These are phyloP conservation scores for Gymnothorax javanicus DNA, from an alignment of 2,797 vertebrate genomes.

Conservation along the genomic window DNA sequence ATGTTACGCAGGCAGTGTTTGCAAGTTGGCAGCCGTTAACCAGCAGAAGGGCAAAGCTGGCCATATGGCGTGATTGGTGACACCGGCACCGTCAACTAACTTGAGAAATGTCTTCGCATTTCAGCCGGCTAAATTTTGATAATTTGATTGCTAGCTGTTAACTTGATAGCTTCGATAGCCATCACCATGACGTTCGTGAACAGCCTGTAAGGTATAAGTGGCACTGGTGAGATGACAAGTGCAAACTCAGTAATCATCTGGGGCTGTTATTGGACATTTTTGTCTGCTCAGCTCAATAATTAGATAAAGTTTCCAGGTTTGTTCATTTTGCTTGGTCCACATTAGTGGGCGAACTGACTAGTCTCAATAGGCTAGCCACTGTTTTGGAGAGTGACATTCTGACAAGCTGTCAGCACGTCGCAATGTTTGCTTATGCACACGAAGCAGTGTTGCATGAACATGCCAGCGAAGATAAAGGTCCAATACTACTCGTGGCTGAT, in stretches of 20 bases:
- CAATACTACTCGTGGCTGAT: too few relatives aligned
- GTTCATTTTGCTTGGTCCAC: background rate
- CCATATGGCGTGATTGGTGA: background rate
- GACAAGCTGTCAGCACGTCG: background rate
- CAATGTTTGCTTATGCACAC: background rate
- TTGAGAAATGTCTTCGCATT: background rate
- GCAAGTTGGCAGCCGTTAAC: too few relatives aligned
- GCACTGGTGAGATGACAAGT: background rate
- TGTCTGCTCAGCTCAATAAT: background rate
- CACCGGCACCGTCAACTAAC: background rate
- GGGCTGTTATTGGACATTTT: background rate
- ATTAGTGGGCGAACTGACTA: background rate
- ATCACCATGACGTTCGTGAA: background rate
- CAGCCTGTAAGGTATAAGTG: background rate
- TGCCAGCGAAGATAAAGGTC: too few relatives aligned
- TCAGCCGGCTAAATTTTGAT: background rate
- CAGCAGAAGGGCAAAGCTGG: background rate
- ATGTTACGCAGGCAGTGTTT: too few relatives aligned
- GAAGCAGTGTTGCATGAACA: too few relatives aligned
- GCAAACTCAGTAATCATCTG: background rate
- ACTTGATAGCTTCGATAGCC: too few relatives aligned
- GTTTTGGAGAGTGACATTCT: background rate
- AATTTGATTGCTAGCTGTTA: background rate
- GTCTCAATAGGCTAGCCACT: too few relatives aligned
- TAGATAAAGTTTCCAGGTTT: background rate